Evolutionary conservation across 2,113 vertebrate species (phyloP), one percentile per base, ranked within the genome.

Genomic region (Terrapene triunguis): DNA sequence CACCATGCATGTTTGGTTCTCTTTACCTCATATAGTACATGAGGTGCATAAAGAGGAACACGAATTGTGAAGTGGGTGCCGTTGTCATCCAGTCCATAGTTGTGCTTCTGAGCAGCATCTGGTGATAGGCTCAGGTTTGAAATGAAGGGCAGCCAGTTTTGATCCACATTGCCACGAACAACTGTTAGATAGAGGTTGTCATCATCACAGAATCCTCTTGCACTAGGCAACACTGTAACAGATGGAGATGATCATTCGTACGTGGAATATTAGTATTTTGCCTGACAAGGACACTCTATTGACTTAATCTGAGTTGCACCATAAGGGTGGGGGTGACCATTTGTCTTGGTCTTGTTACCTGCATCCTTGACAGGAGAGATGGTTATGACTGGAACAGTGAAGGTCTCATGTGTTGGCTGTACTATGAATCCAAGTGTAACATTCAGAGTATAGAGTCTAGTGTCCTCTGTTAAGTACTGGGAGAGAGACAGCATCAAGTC

Each of bases 61-160:
- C 93, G 83, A 38, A 98, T 10, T 14, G 24, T n/a, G 29, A 97
- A 82, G 72, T 98, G 96, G 48, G 97, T 98, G 57, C 92, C 84
- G 9, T 98, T 98, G 32, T 97, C 92, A 10, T 21, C 92, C 59
- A 97, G 44, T 35, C 25, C 38, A 8, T 97, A 96, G 6, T 24
- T 90, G 83, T 92, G 42, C 10, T 93, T 93, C 44, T 91, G 91
- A 1, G 78, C 95, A 76, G n/a, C 29, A 9, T 97, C 94, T 38
- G 53, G 81, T 2, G 93, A 97, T 48, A 98, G 25, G 2, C 4
- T 88, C 35, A 51, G 69, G 25, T 94, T 84, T 4, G 96, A 97
- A 92, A 98, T 84, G 32, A 97, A 98, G 11, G 95, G 96, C 2
- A 97, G 53, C 98, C 97, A 98, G 59, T 96, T 92, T 74, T 95